A percentile compares a stretch with the other conserved stretches of the same genome.
phyloP scores from a whole-genome alignment of 2,888 invertebrate genomes.

The Drosophila siamana region DNA sequence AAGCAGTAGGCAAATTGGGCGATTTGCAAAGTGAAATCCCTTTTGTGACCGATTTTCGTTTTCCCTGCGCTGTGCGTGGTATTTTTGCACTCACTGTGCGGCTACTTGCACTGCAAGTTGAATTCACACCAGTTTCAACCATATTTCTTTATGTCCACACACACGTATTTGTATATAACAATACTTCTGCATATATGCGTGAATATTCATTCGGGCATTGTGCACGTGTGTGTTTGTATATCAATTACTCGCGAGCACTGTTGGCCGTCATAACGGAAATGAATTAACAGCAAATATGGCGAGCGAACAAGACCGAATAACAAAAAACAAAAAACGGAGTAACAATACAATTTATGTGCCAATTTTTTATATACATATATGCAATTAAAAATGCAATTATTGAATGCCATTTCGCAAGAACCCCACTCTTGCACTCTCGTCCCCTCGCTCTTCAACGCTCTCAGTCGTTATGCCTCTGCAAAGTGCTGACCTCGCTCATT shows the following conservation, averaged over 20 bases:
- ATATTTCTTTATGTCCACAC: conserved; percentile 27
- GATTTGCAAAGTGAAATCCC: neutral
- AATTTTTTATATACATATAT: conserved; percentile 25
- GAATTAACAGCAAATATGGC: conserved; percentile 76
- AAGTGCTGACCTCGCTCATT: conserved; percentile 15
- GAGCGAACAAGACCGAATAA: conserved; percentile 9
- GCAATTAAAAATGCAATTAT: conserved; percentile 74
- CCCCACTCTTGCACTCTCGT: neutral
- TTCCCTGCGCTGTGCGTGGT: neutral
- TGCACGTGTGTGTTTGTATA: conserved; percentile 66
- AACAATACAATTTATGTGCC: conserved; percentile 61
- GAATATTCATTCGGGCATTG: too few species aligned
- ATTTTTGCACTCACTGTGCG: conserved; percentile 28
- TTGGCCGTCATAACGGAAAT: conserved; percentile 74
- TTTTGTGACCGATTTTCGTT: neutral
- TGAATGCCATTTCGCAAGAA: conserved; percentile 15
- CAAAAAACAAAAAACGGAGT: conserved; percentile 6
- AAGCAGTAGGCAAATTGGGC: neutral
- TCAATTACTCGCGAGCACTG: conserved; percentile 64
- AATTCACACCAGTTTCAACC: conserved; percentile 31
- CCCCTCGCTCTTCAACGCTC: neutral
- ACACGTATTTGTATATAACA: conserved; percentile 30
- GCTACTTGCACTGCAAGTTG: conserved; percentile 14
- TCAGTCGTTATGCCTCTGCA: too few species aligned
- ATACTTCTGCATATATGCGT: conserved; percentile 6